Conservation (phyloP, 2,113 vertebrate genomes). For the Scomber colias region DNA sequence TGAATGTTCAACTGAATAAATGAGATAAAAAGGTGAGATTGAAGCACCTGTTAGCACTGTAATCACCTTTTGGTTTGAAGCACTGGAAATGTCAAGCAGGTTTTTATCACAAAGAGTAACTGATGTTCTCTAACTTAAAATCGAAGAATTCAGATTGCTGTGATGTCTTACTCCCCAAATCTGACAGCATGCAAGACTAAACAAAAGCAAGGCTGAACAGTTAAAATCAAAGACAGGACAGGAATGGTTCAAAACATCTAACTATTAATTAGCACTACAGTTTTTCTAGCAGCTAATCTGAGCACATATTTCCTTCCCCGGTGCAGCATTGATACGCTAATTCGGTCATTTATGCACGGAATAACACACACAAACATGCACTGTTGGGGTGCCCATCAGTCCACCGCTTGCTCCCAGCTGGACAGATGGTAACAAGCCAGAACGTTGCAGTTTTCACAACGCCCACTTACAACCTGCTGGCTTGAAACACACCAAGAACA, state of each 20-base stretch:
- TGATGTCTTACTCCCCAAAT: not conserved
- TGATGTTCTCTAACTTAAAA: not conserved
- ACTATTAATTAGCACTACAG: not conserved
- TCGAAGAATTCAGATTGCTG: not conserved
- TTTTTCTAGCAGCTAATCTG: constrained; percentile 8
- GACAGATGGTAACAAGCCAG: constrained; percentile 65
- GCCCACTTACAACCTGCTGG: constrained; percentile 74
- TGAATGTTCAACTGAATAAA: not conserved
- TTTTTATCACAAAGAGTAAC: not conserved
- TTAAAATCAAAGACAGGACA: not conserved
- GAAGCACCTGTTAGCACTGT: not conserved
- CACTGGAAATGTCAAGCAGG: not conserved
- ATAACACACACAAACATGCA: constrained; percentile 14
- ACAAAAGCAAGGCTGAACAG: not conserved
- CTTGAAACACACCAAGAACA: constrained; percentile 47
- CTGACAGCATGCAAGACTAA: constrained; percentile 3
- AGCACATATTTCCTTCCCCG: constrained; percentile 6
- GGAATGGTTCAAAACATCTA: not conserved
- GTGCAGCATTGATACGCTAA: constrained; percentile 28
- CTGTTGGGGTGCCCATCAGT: constrained; percentile 26
- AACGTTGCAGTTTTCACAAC: constrained; percentile 63
- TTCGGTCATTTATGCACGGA: constrained; percentile 10
- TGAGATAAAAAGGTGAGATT: not conserved
- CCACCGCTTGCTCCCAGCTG: constrained; percentile 62
- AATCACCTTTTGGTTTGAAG: constrained; percentile 1